Percentiles rank a stretch among this genome's conserved stretches.
Evolutionary conservation across 2,888 invertebrate species (phyloP).

Genomic region (Loripinus fragilis): DNA sequence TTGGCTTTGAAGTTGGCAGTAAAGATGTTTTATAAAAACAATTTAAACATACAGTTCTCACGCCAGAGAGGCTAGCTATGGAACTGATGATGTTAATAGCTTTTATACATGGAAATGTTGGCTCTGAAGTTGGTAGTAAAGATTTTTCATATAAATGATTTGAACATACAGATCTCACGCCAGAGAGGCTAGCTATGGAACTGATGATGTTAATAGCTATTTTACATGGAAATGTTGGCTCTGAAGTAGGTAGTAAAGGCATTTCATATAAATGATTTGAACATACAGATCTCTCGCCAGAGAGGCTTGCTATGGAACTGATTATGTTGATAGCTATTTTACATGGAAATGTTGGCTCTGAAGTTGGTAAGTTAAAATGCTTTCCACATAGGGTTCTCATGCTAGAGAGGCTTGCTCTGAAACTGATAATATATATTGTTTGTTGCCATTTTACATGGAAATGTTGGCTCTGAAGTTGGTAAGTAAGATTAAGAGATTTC

Average conservation of each 20-base stretch:
- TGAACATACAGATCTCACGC: slow-evolving; percentile 84
- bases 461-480: slow-evolving; percentile 96
- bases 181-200: slow-evolving; percentile 88
- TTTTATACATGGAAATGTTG: slow-evolving; percentile 94
- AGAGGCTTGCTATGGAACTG: slow-evolving; percentile 90
- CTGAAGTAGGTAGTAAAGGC: slow-evolving; percentile 95
- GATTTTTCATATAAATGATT: too few species aligned
- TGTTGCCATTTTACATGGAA: slow-evolving; percentile 93
- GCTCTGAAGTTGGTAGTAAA: slow-evolving; percentile 94
- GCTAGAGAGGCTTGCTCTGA: slow-evolving; percentile 87
- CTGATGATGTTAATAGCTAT: slow-evolving; percentile 92
- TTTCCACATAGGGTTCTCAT: slow-evolving; percentile 84
- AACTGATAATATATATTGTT: slow-evolving; percentile 94
- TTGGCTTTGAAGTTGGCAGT: slow-evolving; percentile 95
- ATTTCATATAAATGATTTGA: too few species aligned
- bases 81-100: slow-evolving; percentile 94
- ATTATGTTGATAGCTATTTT: slow-evolving; percentile 92
- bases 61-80: slow-evolving; percentile 86
- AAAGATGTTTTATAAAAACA: too few species aligned
- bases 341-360: slow-evolving; percentile 95
- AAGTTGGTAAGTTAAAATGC: slow-evolving; percentile 93
- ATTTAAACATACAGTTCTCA: too few species aligned
- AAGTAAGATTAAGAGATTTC: too few species aligned
- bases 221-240: slow-evolving; percentile 94
- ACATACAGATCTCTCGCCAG: slow-evolving; percentile 83